A percentile compares a stretch with the other conserved stretches of the same genome.
phyloP scores from a whole-genome alignment of 2,797 vertebrate species.

The Chanos chanos region DNA sequence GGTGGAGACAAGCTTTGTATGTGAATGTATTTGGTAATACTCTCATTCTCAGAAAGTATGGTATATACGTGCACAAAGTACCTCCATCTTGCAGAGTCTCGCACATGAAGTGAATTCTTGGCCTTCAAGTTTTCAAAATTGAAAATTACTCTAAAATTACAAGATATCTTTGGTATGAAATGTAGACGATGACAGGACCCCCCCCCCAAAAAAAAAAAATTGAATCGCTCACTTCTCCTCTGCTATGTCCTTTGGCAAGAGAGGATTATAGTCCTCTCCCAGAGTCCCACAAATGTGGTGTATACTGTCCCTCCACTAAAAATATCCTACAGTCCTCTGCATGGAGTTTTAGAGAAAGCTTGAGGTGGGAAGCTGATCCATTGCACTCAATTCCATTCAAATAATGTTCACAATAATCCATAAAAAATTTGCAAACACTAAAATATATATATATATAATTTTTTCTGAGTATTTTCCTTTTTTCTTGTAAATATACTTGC shows the following conservation, averaged over 20 bases:
- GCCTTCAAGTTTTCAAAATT: conserved; percentile 32
- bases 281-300: conserved; percentile 15
- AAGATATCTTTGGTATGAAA: conserved; percentile 32
- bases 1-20: not conserved
- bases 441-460: conserved; percentile 30
- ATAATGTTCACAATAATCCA: conserved; percentile 43
- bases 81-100: conserved; percentile 1
- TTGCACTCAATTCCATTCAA: conserved; percentile 43
- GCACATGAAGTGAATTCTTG: conserved; percentile 6
- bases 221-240: conserved; percentile 26
- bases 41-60: no score
- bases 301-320: conserved; percentile 6
- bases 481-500: conserved; percentile 26
- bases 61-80: not conserved
- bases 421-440: conserved; percentile 45
- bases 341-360: conserved; percentile 37
- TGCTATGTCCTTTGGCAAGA: conserved; percentile 56
- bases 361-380: conserved; percentile 49
- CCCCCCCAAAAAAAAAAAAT: conserved; percentile 25
- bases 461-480: conserved; percentile 20
- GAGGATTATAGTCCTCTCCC: conserved; percentile 27
- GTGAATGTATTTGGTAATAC: conserved; percentile 1
- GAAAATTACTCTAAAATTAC: conserved; percentile 12
- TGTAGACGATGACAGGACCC: conserved; percentile 6
- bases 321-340: conserved; percentile 16